These are phyloP conservation scores for Takifugu rubripes DNA, from an alignment of 2,797 vertebrate species.

Conservation along the genomic window DNA sequence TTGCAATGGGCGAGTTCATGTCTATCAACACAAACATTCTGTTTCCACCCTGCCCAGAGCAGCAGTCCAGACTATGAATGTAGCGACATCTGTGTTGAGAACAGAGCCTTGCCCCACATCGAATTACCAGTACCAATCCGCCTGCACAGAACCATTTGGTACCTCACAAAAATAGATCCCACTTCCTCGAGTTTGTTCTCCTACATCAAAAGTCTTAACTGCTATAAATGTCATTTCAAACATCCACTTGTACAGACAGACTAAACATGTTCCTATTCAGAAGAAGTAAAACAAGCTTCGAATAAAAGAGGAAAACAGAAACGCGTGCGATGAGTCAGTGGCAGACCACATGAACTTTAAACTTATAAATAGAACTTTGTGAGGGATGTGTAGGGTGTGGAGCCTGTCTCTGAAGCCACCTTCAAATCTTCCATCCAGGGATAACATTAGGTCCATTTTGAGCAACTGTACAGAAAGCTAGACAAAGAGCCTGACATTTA, in stretches of 20 bases:
- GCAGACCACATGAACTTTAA: slow-evolving; percentile 43
- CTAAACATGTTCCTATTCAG: slow-evolving; percentile 21
- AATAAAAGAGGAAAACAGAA: slow-evolving; percentile 27
- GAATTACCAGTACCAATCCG: no score
- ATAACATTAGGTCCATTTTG: slow-evolving; percentile 22
- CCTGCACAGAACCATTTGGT: no score
- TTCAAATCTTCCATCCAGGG: slow-evolving; percentile 10
- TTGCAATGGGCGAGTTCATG: no score
- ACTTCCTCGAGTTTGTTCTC: no score
- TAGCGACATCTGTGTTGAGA: no score
- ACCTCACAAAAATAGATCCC: no score
- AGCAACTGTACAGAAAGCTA: slow-evolving; percentile 22
- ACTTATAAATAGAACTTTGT: slow-evolving; percentile 30
- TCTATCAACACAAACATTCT: no score
- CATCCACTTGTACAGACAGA: slow-evolving; percentile 45
- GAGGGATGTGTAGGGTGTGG: slow-evolving; percentile 26
- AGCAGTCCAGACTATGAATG: no score
- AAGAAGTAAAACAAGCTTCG: slow-evolving; percentile 15
- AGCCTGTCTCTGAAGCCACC: slow-evolving; percentile 16
- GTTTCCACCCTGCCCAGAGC: no score
- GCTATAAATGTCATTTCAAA: not conserved
- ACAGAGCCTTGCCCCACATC: no score
- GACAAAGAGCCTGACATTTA: slow-evolving; percentile 24
- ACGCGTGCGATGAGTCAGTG: slow-evolving; percentile 15
- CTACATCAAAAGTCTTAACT: no score